Conservation (phyloP, 2,113 vertebrate genomes). For the Hemiprocne comata region DNA sequence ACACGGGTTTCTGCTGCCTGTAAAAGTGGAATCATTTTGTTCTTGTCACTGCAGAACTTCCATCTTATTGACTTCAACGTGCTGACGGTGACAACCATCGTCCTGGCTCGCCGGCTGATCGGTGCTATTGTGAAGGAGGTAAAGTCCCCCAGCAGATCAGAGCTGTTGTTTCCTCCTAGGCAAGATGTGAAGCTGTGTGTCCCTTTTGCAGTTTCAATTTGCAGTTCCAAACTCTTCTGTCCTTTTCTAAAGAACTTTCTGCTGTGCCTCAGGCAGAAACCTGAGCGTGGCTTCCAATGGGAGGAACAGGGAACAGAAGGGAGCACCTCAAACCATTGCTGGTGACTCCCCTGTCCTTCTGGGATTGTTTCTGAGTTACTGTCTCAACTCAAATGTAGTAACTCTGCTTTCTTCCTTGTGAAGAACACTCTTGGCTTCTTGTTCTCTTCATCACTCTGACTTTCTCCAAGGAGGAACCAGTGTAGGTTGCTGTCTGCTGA, state of each 20-base stretch:
- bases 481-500: not conserved
- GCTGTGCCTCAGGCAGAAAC: not conserved
- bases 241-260: not conserved
- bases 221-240: not conserved
- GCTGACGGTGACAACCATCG: slow-evolving; percentile 92
- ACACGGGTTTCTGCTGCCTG: not conserved
- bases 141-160: not conserved
- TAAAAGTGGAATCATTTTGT: not conserved
- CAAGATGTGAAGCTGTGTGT: accelerated
- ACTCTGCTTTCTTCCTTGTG: not conserved
- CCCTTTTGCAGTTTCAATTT: not conserved
- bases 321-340: not conserved
- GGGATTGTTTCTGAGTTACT: not conserved
- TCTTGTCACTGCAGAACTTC: slow-evolving; percentile 87
- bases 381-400: not conserved
- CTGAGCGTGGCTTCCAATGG: not conserved
- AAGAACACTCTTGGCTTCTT: not conserved
- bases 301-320: not conserved
- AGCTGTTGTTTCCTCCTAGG: not conserved
- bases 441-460: not conserved
- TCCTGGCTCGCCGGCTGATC: slow-evolving; percentile 93
- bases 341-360: not conserved
- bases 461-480: not conserved
- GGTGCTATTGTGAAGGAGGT: slow-evolving; percentile 96
- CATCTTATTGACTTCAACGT: slow-evolving; percentile 99